Base-by-base conservation (phyloP, 2,113 vertebrate species). In the Notarius quadriscutis region DNA sequence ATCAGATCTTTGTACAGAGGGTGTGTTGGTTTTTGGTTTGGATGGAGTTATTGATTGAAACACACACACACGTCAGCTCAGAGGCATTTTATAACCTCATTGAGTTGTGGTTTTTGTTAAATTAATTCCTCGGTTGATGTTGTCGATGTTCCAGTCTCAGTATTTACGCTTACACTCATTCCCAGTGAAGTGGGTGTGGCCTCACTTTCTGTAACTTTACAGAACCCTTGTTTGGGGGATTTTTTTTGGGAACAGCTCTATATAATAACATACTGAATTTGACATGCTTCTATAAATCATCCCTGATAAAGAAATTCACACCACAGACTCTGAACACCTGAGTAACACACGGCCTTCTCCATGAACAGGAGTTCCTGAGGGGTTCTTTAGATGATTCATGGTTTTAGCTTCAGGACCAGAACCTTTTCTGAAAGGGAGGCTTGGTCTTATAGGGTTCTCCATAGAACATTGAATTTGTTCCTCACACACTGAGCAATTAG, bases 1-100 rank as follows among this genome's bases (percentile, higher is more conserved):
- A 78, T 53, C 22, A 53, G 75, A 78, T 78, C 75, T 78, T 55
- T 53, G 75, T 78, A 27, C n/a, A 53, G 75, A 78, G 75, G 53
- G 75, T 77, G 48, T 77, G 48, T 22, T 77, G 74, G 74, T 77
- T 77, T 41, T 41, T 41, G 41, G 41, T 41, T 41, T 78, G 75
- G 10, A 78, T 55, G 25, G 11, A n/a, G 75, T 78, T 78, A 78
- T 78, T 78, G 75, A 78, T 78, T 78, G 51, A 50, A 25, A 65
- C 65, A 67, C 65, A 67, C 65, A 67, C 65, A 67, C 9, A 67
- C 65, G 27, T 55, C 48, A 53, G 12, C 50, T 78, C 48, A 55
- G 75, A 78, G 75, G 51, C n/a, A 75, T 72, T 17, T 34, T 18
- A 34, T 34, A 72, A 77, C 48, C 20, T 71, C 69, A 74, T 9